A percentile compares a stretch with the other conserved stretches of the same genome.
Conservation (phyloP, 1,140 invertebrate species). For the Gryllus bimaculatus region DNA sequence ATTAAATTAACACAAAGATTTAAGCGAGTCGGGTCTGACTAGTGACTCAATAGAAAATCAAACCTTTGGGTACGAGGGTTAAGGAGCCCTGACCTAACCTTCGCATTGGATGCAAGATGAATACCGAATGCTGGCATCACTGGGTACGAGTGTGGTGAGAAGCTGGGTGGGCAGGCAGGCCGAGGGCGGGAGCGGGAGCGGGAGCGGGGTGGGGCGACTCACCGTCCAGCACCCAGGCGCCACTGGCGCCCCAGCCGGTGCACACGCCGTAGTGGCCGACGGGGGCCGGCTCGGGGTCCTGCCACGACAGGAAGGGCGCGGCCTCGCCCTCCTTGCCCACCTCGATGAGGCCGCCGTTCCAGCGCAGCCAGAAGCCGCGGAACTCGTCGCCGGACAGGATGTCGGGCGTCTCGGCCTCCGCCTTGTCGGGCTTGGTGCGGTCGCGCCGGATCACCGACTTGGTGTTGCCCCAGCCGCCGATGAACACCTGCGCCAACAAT, state of each 20-base stretch:
- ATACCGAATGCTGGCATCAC: too few relatives aligned
- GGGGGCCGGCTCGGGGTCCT: constrained; percentile 55
- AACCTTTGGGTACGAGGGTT: too few relatives aligned
- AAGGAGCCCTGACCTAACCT: too few relatives aligned
- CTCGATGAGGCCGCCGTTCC: constrained; percentile 53
- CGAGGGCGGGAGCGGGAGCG: too few relatives aligned
- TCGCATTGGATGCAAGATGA: too few relatives aligned
- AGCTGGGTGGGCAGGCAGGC: too few relatives aligned
- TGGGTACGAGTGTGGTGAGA: too few relatives aligned
- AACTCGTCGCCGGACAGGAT: constrained; percentile 59
- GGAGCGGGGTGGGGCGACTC: constrained; percentile 24
- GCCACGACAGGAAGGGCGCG: constrained; percentile 57
- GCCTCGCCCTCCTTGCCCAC: constrained; percentile 59
- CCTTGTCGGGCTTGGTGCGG: constrained; percentile 64
- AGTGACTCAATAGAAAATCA: too few relatives aligned
- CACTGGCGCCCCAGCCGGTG: constrained; percentile 73
- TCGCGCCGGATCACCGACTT: constrained; percentile 77
- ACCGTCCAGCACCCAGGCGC: constrained; percentile 78
- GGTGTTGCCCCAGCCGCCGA: constrained; percentile 73
- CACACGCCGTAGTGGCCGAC: constrained; percentile 66
- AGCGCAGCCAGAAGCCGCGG: constrained; percentile 73
- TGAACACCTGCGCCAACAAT: constrained; percentile 46
- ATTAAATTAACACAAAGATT: too few relatives aligned
- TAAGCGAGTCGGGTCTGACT: too few relatives aligned
- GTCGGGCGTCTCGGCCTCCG: constrained; percentile 56